Evolutionary conservation across 2,797 vertebrate species (phyloP), one percentile per base, ranked within the genome.

Genomic region (Tiaroga cobitis): DNA sequence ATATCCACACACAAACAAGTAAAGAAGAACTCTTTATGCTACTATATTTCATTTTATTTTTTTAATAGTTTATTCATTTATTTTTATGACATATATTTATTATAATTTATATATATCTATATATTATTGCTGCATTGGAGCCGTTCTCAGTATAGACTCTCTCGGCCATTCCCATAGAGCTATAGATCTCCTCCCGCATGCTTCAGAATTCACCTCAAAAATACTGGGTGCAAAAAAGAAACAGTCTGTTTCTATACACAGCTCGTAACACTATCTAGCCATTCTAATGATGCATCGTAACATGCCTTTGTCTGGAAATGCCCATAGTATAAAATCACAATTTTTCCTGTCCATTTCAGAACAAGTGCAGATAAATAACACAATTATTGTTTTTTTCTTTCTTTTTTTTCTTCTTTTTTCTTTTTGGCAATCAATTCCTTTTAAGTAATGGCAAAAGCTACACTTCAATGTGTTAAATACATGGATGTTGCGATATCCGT

Each of bases 151-250:
- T 91, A 86, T 91, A 93, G 90, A 87, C 91, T 92, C 90, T 91
- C 90, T 89, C 92, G 88, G 90, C 92, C 93, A 91, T 93, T 92
- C 89, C 75, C 29, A 88, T 92, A 90, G 91, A 93, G 92, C 93
- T 94, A 94, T 90, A 91, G 92, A 93, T 94, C 91, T 91, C 93
- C 91, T 92, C 92, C 94, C 91, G 93, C 95, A 96, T 96, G 95
- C 95, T 94, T 93, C 92, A 86, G 92, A 94, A 90, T 90, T 95
- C 93, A 94, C 94, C 94, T 93, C 92, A 95, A 93, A 95, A 94
- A 93, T 94, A 93, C 93, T 92, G 93, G 94, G 94, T 96, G 95
- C 95, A 95, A 95, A 95, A 93, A 94, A 93, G 87, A 94, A 94
- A 93, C 88, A 87, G 80, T 93, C 89, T 93, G 88, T 93, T 93